Base-by-base conservation (phyloP, 2,888 invertebrate species). In the Anthophora plumipes region DNA sequence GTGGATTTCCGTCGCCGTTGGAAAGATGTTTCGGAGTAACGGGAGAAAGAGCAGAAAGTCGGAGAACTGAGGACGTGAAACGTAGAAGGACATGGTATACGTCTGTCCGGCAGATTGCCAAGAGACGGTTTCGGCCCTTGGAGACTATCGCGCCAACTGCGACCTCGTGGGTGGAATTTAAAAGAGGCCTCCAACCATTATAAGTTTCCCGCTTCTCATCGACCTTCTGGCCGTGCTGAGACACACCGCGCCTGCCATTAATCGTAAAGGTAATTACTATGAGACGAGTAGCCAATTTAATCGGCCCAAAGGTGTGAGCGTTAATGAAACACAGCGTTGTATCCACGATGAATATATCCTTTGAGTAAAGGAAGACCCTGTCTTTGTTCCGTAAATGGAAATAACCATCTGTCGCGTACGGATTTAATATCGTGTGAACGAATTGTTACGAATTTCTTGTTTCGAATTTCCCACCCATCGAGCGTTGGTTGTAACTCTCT, bases 21-120 rank as follows among this genome's bases (percentile, higher is more conserved):
- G 77, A 71, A 76, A 66, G 66, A 83, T 78, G 85, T 85, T 83
- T 78, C 75, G 74, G 14, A 46, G 81, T 80, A 82, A 80, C 77
- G 78, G 72, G 61, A 25, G 74, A 17, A 60, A 54, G 70, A 73
- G 64, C 39, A 73, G 74, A 85, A 77, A 77, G 61, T 4, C 31
- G 64, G 50, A 55, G n/a, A 17, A n/a, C n/a, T n/a, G n/a, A 48
- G 48, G 48, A 48, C 52, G 77, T 46, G 39, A 54, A 68, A 70
- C 61, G 63, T 67, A 54, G 69, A 74, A 73, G 76, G 77, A 77
- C 85, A 87, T 83, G 31, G 31, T 31, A 31, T 46, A 77, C 73
- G 84, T 88, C 71, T 84, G 85, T 88, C 87, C 90, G 91, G 89
- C 89, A 91, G 90, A 91, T 91, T 91, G 91, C 91, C 91, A 90